phyloP scores from a whole-genome alignment of 1,140 invertebrate genomes.

The Pseudomyrmex pallidus region DNA sequence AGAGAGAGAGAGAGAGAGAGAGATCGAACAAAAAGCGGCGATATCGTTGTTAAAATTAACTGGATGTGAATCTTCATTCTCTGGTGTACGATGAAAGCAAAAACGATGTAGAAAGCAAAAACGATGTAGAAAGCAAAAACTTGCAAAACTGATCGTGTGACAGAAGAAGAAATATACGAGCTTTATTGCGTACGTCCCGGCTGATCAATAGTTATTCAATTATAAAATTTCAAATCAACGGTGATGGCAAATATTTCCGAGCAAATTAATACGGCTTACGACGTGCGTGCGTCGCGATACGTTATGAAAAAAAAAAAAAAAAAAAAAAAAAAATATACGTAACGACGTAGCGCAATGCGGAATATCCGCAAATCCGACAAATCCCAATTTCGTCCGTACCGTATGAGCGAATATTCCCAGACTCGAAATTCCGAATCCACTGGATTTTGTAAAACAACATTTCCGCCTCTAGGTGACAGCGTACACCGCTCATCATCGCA shows the following conservation, averaged over 20 bases:
- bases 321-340: conserved; percentile 28
- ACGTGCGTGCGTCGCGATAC: not conserved
- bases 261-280: conserved; percentile 42
- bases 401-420: conserved; percentile 37
- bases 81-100: not conserved
- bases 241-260: conserved; percentile 42
- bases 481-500: conserved; percentile 12
- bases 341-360: conserved; percentile 41
- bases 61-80: not conserved
- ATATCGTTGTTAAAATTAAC: conserved; percentile 3
- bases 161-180: conserved; percentile 2
- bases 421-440: conserved; percentile 45
- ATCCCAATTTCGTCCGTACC: conserved; percentile 53
- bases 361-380: conserved; percentile 55
- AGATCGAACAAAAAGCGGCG: not conserved
- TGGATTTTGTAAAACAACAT: conserved; percentile 49
- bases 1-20: too few relatives aligned
- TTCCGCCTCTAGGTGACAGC: conserved; percentile 22
- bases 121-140: not conserved
- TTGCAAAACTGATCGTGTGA: not conserved
- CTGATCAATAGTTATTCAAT: conserved; percentile 5
- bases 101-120: not conserved
- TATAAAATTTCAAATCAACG: conserved; percentile 42
- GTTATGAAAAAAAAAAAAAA: conserved; percentile 2
- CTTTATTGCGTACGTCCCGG: conserved; percentile 2